Evolutionary conservation across 2,888 invertebrate species (phyloP), one percentile per base, ranked within the genome.

Genomic region (Portevinia maculata): DNA sequence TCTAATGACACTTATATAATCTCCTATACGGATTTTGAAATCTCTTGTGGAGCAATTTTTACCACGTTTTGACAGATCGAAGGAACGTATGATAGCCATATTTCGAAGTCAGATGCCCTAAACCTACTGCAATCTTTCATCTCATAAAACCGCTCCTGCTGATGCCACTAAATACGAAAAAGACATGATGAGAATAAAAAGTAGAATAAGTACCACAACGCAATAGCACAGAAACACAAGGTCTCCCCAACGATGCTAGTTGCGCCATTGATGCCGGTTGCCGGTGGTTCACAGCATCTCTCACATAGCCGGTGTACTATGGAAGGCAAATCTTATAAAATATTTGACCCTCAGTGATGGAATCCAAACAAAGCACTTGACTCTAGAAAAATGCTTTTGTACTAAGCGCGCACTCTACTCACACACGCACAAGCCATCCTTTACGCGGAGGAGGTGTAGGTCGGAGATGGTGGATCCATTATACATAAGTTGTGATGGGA

Each of bases 351-450:
- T 73, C 78, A 73, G 52, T 52, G 73, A 73, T 79, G 78, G 59
- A 73, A 79, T 65, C 65, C 78, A 79, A 79, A 73, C 78, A 79
- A 79, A 65, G 59, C 73, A 71, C 78, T 79, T 79, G 78, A 79
- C 78, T 79, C 17, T 52, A 73, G 73, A 79, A 79, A 79, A 79
- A 79, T 79, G 71, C 78, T 79, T 79, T 79, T 79, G 78, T 79
- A 73, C 73, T 73, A 8, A 73, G 64, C 78, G 73, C 78, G n/a
- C 60, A 32, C 46, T 46, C 30, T 30, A 30, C 52, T 15, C 30
- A 52, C 52, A 52, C 9, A 30, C 52, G 39, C 34, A 11, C 11
- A 15, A 13, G 32, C 21, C n/a, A n/a, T n/a, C n/a, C n/a, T n/a
- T n/a, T n/a, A 21, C 13, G 32, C 13, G 1, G 21, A 7, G 21